Conservation (phyloP, 2,797 vertebrate genomes). For the Rallus crepitans region DNA sequence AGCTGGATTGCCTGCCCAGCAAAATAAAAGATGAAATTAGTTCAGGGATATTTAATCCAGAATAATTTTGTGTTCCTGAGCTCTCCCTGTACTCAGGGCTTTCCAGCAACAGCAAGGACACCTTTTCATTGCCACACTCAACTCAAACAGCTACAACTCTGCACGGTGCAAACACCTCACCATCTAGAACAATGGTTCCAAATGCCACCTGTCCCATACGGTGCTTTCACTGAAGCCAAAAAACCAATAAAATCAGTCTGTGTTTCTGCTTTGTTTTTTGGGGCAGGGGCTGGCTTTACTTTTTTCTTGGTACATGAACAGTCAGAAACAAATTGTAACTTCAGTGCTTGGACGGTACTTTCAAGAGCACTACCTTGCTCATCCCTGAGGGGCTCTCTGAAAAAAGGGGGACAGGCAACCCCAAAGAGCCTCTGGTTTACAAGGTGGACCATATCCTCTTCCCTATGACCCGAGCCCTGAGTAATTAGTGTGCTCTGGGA, state of each 20-base stretch:
- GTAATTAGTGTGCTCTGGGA: neutral
- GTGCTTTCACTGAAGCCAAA: neutral
- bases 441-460: neutral
- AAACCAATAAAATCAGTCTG: neutral
- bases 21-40: neutral
- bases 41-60: neutral
- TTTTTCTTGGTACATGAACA: neutral
- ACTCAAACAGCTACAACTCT: neutral
- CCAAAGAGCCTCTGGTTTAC: neutral
- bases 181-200: neutral
- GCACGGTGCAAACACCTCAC: neutral
- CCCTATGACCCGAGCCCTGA: neutral
- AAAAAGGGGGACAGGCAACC: neutral
- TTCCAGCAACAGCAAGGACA: slow-evolving; percentile 7
- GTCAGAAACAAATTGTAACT: neutral
- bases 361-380: neutral
- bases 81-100: neutral
- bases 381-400: neutral
- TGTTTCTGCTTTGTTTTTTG: neutral
- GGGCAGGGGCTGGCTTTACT: neutral
- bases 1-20: neutral
- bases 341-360: neutral
- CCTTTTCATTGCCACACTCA: neutral
- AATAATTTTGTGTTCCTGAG: neutral
- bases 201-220: neutral